Conservation (phyloP, 2,113 vertebrate genomes). For the Pteruthius melanotis region DNA sequence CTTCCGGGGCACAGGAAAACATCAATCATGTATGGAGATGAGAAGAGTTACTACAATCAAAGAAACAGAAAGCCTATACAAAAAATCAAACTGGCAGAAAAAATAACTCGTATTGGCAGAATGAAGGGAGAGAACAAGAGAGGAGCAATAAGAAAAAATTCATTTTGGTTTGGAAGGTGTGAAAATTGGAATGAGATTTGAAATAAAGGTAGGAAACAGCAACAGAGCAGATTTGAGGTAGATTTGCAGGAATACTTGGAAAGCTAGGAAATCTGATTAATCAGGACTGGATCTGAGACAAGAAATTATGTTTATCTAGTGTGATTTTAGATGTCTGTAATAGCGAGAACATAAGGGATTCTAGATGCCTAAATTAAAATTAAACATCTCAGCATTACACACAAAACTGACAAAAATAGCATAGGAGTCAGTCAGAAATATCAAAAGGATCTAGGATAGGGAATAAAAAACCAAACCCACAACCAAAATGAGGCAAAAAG, state of each 20-base stretch:
- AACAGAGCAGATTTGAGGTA: not conserved
- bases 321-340: not conserved
- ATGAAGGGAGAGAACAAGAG: not conserved
- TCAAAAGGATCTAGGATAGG: not conserved
- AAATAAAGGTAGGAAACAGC: not conserved
- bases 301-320: not conserved
- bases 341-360: not conserved
- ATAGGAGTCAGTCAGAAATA: not conserved
- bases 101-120: not conserved
- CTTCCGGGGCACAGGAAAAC: not conserved
- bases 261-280: not conserved
- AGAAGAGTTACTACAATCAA: not conserved
- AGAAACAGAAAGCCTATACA: not conserved
- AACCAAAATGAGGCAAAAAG: fast-evolving
- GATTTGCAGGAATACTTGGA: not conserved
- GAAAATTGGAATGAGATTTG: not conserved
- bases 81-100: not conserved
- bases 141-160: not conserved
- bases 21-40: not conserved
- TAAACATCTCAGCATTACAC: not conserved
- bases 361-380: not conserved
- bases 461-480: not conserved
- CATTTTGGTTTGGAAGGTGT: not conserved
- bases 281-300: not conserved
- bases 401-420: not conserved